Evolutionary conservation across 1,140 invertebrate genomes (phyloP).

Genomic region (Globodera rostochiensis): DNA sequence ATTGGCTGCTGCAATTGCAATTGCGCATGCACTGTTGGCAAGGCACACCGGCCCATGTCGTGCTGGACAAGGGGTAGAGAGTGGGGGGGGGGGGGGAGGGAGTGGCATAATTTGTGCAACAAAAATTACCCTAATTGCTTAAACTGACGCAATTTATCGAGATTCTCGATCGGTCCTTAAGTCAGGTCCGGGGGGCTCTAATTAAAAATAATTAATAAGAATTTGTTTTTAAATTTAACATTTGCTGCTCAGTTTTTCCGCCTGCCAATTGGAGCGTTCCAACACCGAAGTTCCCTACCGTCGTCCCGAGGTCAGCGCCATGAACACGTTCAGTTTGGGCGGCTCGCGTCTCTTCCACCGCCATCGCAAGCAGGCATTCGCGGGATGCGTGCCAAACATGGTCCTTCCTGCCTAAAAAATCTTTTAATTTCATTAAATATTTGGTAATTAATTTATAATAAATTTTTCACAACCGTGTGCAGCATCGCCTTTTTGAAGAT

Average conservation of each 20-base stretch:
- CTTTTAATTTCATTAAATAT: too few species aligned
- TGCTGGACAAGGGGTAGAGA: constrained; percentile 18
- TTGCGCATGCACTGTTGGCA: constrained; percentile 35
- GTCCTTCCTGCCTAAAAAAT: not conserved
- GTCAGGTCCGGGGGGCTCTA: not conserved
- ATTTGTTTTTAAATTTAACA: not conserved
- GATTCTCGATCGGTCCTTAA: not conserved
- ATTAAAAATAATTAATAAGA: too few species aligned
- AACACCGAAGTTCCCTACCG: constrained; percentile 4
- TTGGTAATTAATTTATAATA: too few species aligned
- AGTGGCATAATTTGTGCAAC: too few species aligned
- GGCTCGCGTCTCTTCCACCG: not conserved
- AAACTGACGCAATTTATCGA: not conserved
- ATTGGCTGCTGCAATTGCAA: constrained; percentile 32
- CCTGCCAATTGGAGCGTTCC: not conserved
- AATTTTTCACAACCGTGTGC: not conserved
- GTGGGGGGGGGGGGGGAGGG: too few species aligned
- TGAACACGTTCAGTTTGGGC: not conserved
- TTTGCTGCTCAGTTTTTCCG: not conserved
- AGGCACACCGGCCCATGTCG: constrained; percentile 14
- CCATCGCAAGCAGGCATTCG: not conserved
- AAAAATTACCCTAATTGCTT: too few species aligned
- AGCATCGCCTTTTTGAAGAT: not conserved
- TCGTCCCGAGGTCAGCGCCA: not conserved
- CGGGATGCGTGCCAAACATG: constrained; percentile 8